phyloP scores from a whole-genome alignment of 23 tunicate genomes.

The Styela clava region DNA sequence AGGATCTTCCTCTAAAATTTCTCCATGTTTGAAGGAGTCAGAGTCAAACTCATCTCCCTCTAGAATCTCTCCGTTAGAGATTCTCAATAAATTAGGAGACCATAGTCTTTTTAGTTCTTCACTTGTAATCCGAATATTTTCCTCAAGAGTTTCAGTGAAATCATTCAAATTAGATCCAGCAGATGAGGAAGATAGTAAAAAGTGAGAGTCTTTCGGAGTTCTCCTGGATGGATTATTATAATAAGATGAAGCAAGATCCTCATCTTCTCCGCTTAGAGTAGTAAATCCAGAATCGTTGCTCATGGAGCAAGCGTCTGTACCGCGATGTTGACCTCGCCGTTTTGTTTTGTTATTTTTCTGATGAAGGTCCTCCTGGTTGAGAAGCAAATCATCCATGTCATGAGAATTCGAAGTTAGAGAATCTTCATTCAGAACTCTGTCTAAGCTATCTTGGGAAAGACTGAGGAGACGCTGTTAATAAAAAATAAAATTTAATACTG shows the following conservation, averaged over 20 bases:
- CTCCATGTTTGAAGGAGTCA: not conserved
- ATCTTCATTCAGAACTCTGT: conserved; percentile 15
- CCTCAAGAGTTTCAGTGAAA: not conserved
- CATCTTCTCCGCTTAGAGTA: conserved; percentile 41
- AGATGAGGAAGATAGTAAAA: not conserved
- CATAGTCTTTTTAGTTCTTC: conserved; percentile 4
- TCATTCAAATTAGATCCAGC: not conserved
- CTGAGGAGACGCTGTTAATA: conserved; percentile 14
- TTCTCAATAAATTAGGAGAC: conserved; percentile 9
- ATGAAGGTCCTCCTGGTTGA: not conserved
- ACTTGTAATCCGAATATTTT: not conserved
- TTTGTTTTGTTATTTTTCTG: not conserved
- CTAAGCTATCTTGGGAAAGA: conserved; percentile 29
- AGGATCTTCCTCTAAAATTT: not conserved
- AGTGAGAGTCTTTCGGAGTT: not conserved
- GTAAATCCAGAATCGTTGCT: conserved; percentile 59
- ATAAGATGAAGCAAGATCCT: not conserved
- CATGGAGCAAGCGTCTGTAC: conserved; percentile 33
- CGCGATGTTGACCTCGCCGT: conserved; percentile 6
- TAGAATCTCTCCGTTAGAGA: conserved; percentile 15
- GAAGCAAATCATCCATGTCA: conserved; percentile 4
- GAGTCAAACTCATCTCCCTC: not conserved
- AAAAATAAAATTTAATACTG: not conserved
- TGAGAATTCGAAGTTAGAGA: not conserved
- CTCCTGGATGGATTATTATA: not conserved